Base-by-base conservation (phyloP, 2,888 invertebrate genomes). In the Leptinotarsa juncta region DNA sequence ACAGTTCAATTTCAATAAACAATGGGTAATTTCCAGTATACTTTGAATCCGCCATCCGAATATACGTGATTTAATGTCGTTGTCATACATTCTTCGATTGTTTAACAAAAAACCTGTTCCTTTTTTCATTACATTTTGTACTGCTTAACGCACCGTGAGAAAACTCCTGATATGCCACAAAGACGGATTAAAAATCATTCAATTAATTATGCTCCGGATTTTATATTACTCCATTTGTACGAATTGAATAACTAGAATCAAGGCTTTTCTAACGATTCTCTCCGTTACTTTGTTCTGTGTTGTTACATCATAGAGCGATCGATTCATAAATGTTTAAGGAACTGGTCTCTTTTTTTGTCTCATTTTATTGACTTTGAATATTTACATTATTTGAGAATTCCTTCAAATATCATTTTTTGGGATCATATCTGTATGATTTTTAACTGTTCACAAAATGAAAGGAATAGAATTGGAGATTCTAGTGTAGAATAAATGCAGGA, bases 1-100 rank as follows among this genome's bases (percentile, higher is more conserved):
- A 78, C 79, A 82, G 82, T 84, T 86, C 86, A 87, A 86, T 86
- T 87, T 87, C 86, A 87, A 87, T 87, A 87, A 87, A 87, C 87
- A 87, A 87, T 87, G 85, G 87, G 85, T 85, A 86, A 86, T 86
- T 86, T 85, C 81, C 81, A 42, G 80, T 81, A 80, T 79, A 79
- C 78, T 80, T 81, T 79, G 79, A 78, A 79, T 79, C 79, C 79
- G 76, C 80, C 73, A 81, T 78, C 83, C 83, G 80, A 84, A 85
- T 83, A 83, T 85, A 85, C 84, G 85, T 85, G 85, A 85, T 85
- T 83, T 83, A 84, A 84, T 80, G 82, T 81, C 81, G 81, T 82
- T 83, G 82, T 82, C 80, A 79, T 77, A 77, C 77, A 75, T 72
- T 73, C 78, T 65, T 75, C 78, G 78, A 79, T 76, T 75, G 79